These are phyloP conservation scores for Spodoptera exigua DNA, from an alignment of 2,888 invertebrate genomes.

Conservation along the genomic window DNA sequence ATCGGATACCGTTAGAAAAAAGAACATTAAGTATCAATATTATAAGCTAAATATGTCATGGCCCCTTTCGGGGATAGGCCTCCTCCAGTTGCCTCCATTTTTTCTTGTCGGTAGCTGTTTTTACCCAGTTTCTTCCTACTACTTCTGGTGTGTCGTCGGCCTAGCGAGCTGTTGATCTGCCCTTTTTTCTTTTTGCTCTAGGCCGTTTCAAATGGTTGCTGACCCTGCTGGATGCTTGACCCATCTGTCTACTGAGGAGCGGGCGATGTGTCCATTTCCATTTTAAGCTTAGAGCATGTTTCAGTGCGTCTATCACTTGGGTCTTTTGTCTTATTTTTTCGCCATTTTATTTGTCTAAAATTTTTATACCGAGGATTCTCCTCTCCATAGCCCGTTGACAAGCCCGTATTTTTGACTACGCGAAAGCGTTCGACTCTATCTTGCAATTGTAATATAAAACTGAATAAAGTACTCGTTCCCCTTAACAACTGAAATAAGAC, in stretches of 20 bases:
- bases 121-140: not conserved
- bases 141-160: not conserved
- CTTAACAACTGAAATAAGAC: not conserved
- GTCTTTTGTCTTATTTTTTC: too few relatives aligned
- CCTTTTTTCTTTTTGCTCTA: not conserved
- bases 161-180: not conserved
- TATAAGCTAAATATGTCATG: not conserved
- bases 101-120: not conserved
- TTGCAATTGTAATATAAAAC: too few relatives aligned
- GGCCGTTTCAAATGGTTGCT: not conserved
- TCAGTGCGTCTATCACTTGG: not conserved
- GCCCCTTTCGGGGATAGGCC: constrained; percentile 3
- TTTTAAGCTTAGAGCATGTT: not conserved
- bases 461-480: too few relatives aligned
- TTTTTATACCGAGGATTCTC: too few relatives aligned
- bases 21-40: too few relatives aligned
- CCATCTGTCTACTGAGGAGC: not conserved
- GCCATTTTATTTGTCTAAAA: too few relatives aligned
- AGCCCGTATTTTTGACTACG: too few relatives aligned
- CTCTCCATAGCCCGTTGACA: too few relatives aligned
- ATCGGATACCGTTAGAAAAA: too few relatives aligned
- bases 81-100: not conserved
- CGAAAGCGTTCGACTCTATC: too few relatives aligned
- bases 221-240: too few relatives aligned
- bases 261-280: constrained; percentile 1